Percentiles rank a stretch among this genome's conserved stretches.
Conservation (phyloP, 2,888 invertebrate species). For the Deilephila porcellus region DNA sequence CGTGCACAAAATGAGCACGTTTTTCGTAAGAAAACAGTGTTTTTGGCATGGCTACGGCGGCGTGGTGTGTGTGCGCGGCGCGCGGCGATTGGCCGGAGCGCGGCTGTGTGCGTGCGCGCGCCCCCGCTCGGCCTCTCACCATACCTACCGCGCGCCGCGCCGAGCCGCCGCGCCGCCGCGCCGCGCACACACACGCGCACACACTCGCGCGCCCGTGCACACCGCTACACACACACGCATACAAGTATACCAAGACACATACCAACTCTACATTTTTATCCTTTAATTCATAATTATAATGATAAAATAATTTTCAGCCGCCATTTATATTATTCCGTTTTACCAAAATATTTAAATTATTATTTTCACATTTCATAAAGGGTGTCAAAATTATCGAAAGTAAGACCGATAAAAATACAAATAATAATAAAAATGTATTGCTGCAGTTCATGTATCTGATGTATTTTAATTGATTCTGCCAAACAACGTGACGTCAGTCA, state of each 20-base stretch:
- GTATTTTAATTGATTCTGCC: too few species aligned
- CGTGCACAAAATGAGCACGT: constrained; percentile 68
- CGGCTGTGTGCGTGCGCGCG: constrained; percentile 66
- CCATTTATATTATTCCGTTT: too few species aligned
- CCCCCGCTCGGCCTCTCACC: constrained; percentile 73
- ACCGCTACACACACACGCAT: constrained; percentile 31
- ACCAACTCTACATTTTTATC: constrained; percentile 13
- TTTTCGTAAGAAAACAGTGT: constrained; percentile 68
- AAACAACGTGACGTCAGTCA: too few species aligned
- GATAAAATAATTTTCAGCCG: background rate
- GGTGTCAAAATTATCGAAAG: too few species aligned
- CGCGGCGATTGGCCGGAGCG: constrained; percentile 71
- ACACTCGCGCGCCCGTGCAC: constrained; percentile 12
- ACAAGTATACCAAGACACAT: constrained; percentile 31
- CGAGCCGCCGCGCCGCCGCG: constrained; percentile 48
- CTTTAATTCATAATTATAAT: constrained; percentile 14
- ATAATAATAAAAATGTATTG: too few species aligned
- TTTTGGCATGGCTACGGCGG: constrained; percentile 55
- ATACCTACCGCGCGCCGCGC: constrained; percentile 62
- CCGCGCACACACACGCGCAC: constrained; percentile 43
- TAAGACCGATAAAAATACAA: too few species aligned
- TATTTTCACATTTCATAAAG: too few species aligned
- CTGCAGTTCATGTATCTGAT: too few species aligned
- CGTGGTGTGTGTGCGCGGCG: constrained; percentile 64
- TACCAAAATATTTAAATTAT: too few species aligned